Evolutionary conservation across 2,113 vertebrate genomes (phyloP).

Genomic region (Scophthalmus maximus): DNA sequence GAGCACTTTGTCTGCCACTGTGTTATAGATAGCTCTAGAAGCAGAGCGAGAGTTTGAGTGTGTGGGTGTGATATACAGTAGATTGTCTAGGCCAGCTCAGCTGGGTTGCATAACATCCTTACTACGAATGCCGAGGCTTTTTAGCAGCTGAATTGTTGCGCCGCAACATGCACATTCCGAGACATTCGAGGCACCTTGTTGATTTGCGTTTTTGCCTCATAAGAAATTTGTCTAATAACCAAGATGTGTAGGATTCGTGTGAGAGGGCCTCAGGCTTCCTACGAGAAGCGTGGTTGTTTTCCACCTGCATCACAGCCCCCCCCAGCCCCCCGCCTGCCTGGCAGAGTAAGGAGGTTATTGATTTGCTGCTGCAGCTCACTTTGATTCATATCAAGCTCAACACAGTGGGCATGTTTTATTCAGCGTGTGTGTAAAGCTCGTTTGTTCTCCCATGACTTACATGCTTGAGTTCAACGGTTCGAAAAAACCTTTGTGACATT

Average conservation of each 20-base stretch:
- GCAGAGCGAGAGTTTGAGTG: constrained; percentile 15
- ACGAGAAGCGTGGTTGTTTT: constrained; percentile 37
- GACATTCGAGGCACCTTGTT: constrained; percentile 32
- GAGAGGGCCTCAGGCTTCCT: constrained; percentile 23
- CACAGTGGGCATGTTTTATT: constrained; percentile 34
- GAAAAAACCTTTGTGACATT: background rate
- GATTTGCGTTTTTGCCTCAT: background rate
- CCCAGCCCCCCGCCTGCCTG: background rate
- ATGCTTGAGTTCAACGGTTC: constrained; percentile 1
- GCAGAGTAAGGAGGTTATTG: constrained; percentile 59
- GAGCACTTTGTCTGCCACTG: background rate
- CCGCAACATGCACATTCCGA: constrained; percentile 13
- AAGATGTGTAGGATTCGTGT: constrained; percentile 2
- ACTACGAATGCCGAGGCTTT: constrained; percentile 67
- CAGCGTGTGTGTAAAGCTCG: constrained; percentile 14
- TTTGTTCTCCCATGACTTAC: constrained; percentile 34
- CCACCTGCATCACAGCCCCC: constrained; percentile 14
- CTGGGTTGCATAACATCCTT: constrained; percentile 66
- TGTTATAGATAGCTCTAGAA: background rate
- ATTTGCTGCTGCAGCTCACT: constrained; percentile 54
- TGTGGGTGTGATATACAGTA: constrained; percentile 43
- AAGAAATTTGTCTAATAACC: background rate
- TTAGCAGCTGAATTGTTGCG: constrained; percentile 66
- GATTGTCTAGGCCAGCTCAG: constrained; percentile 34
- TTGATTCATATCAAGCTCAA: constrained; percentile 54